These are phyloP conservation scores for Cyprinodon diabolis DNA, from an alignment of 2,797 vertebrate species.

Conservation along the genomic window DNA sequence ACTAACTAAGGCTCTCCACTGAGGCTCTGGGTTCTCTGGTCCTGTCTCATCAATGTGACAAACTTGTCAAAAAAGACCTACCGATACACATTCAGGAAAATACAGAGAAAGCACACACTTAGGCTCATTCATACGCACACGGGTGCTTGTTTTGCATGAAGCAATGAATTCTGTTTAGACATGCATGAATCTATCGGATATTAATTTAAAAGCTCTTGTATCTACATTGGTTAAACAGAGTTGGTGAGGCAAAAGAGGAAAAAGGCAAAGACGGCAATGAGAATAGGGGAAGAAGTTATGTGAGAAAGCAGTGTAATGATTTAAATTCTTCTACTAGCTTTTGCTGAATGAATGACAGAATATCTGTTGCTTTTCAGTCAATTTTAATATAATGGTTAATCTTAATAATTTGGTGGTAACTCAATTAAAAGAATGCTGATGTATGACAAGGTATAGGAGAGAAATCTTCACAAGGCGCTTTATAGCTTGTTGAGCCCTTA, in stretches of 20 bases:
- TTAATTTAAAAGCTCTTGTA: slow-evolving; percentile 43
- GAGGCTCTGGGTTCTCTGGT: slow-evolving; percentile 49
- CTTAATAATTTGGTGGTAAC: slow-evolving; percentile 32
- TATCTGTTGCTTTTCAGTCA: slow-evolving; percentile 28
- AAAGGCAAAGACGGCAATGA: slow-evolving; percentile 39
- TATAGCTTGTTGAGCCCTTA: slow-evolving; percentile 57
- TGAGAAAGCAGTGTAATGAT: slow-evolving; percentile 35
- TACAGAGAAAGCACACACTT: slow-evolving; percentile 30
- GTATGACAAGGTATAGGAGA: slow-evolving; percentile 13
- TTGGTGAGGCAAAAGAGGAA: slow-evolving; percentile 5
- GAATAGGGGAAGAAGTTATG: slow-evolving; percentile 23
- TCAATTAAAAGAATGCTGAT: slow-evolving; percentile 9
- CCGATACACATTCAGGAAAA: slow-evolving; percentile 23
- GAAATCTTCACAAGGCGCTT: slow-evolving; percentile 44
- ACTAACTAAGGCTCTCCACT: slow-evolving; percentile 32
- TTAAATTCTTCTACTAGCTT: slow-evolving; percentile 54
- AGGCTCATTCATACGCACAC: slow-evolving; percentile 31
- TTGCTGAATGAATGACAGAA: slow-evolving; percentile 39
- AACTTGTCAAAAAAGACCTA: slow-evolving; percentile 32
- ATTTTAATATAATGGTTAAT: slow-evolving; percentile 54
- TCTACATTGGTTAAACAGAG: slow-evolving; percentile 36
- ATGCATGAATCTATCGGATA: slow-evolving; percentile 41
- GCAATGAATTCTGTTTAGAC: slow-evolving; percentile 18
- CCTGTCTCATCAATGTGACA: slow-evolving; percentile 78
- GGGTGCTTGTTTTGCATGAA: slow-evolving; percentile 24